Evolutionary conservation across 2,888 invertebrate species (phyloP).

Genomic region (Griposia aprilina): DNA sequence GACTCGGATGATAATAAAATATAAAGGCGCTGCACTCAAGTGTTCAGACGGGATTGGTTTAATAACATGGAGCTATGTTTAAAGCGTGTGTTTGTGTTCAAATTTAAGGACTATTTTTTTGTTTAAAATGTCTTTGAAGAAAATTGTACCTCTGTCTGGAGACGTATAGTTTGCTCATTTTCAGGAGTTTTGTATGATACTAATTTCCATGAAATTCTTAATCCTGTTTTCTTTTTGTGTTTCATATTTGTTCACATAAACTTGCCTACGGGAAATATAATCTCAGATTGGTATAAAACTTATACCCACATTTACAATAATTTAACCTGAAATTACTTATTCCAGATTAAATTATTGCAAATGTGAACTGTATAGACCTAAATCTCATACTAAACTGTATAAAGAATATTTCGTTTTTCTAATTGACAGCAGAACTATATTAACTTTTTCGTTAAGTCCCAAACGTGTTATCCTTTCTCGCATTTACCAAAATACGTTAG

Average conservation of each 20-base stretch:
- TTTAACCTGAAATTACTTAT: background rate
- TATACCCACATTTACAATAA: background rate
- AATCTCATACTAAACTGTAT: background rate
- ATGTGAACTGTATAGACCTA: background rate
- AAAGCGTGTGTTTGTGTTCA: background rate
- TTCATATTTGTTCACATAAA: background rate
- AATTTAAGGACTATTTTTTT: background rate
- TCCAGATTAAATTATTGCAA: background rate
- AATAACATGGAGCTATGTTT: conserved; percentile 20
- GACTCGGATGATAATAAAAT: conserved; percentile 61
- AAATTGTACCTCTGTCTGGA: background rate
- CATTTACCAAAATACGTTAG: conserved; percentile 36
- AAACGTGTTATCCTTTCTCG: conserved; percentile 24
- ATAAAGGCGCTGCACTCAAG: conserved; percentile 38
- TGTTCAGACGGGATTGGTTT: conserved; percentile 35
- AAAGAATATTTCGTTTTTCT: conserved; percentile 4
- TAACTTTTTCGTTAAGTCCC: conserved; percentile 21
- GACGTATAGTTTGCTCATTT: background rate
- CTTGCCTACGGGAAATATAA: no score
- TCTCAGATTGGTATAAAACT: background rate
- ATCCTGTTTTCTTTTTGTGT: background rate
- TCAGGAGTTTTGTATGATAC: background rate
- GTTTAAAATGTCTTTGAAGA: background rate
- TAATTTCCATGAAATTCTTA: background rate
- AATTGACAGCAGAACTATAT: conserved; percentile 24